Evolutionary conservation across 2,888 invertebrate genomes (phyloP), one percentile per base, ranked within the genome.

Genomic region (Magallana nippona): DNA sequence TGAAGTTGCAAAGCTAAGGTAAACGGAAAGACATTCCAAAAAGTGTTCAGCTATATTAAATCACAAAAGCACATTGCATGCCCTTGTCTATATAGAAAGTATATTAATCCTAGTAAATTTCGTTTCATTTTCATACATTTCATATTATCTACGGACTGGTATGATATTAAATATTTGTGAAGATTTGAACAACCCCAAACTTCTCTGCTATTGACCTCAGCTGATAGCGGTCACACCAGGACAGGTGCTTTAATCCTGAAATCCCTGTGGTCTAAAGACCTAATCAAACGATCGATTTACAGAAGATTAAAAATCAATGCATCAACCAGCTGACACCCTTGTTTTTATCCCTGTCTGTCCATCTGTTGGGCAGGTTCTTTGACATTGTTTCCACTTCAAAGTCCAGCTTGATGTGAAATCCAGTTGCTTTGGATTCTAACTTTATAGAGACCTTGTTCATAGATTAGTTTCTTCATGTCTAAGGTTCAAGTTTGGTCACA

Each of bases 241-340:
- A 22, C 32, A 71, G 71, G 71, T 27, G 71, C 2, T 13, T 11
- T 71, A 62, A 27, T 22, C 71, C 71, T 8, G 32, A 22, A 71
- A 71, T 27, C 13, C 19, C 10, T 13, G 22, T 27, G 22, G 2
- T 71, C 19, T 63, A 15, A 13, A 27, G 27, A 11, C 19, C 32
- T 13, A 10, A 32, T 71, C 71, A 22, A 22, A 71, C 15, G 22
- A 71, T 71, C 22, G 71, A 71, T 22, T 71, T 71, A 27, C 62
- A 71, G 32, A 27, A 22, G 71, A 71, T 71, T 71, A 27, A 71
- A 71, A 71, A 71, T 27, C 71, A 27, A 71, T 71, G 71, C 15
- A 71, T 71, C 71, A 71, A 71, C 32, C 71, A 71, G 27, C 71
- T 71, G 27, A 71, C 71, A 71, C 71, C 44, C 44, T 71, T 71